Base-by-base conservation (phyloP, 2,797 vertebrate genomes). In the Gephyroberyx darwinii region DNA sequence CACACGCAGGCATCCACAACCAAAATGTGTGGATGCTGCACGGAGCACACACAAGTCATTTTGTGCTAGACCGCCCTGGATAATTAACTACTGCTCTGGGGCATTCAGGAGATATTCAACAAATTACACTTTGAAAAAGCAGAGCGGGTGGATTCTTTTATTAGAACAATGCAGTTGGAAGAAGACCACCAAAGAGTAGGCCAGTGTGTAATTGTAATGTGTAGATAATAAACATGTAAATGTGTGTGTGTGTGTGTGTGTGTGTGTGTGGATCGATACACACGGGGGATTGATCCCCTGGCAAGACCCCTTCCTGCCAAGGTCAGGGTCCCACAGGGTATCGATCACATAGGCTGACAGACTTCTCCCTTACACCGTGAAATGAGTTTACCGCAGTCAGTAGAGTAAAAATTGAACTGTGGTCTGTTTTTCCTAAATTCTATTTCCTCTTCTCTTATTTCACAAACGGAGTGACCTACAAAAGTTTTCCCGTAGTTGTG, bases 221-320 rank as follows among this genome's bases (percentile, higher is more conserved):
- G 75, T 43, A 84, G 81, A 83, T 73, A 82, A 84, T 90, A 81
- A 87, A 89, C 78, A 89, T 88, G 86, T 71, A 82, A 84, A 88
- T 43, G 33, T 78, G 74, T 37, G 47, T 51, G 67, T 47, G 43
- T 20, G 69, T 65, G 41, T 51, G 14, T 17, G 39, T 47, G 68
- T 50, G 37, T 33, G 66, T 69, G 48, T 64, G 58, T 67, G 53
- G 65, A 75, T 84, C 35, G 43, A 75, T 75, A 65, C 43, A 68
- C 75, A 75, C 33, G 73, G 19, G 69, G 81, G 73, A 85, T 74
- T 60, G 72, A 87, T 83, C 54, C 45, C 22, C 56, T 26, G 51
- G 51, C 22, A 20, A 26, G 37, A 65, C 50, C 64, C 64, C 68
- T 64, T 55, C 14, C 59, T 12, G 7, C 82, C 80, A 85, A 88